These are phyloP conservation scores for Chelonoidis abingdonii DNA, from an alignment of 2,113 vertebrate genomes.

Conservation along the genomic window DNA sequence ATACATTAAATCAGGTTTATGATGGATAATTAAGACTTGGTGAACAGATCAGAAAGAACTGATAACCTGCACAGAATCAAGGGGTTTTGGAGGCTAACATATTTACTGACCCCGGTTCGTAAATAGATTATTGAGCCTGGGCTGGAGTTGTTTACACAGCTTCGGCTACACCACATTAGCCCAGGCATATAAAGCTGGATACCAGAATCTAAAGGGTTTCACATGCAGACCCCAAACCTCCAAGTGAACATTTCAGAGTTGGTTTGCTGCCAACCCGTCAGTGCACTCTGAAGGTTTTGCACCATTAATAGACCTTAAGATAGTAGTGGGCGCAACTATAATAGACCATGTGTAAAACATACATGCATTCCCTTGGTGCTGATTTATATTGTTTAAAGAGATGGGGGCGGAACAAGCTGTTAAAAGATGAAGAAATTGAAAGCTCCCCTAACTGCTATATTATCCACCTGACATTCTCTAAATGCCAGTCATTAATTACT, in stretches of 20 bases:
- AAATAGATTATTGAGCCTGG: not conserved
- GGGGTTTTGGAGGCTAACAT: not conserved
- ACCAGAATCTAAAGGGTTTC: conserved; percentile 9
- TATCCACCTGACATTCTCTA: conserved; percentile 49
- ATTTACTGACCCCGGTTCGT: not conserved
- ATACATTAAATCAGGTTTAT: not conserved
- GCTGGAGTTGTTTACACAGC: not conserved
- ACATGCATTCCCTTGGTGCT: conserved; percentile 26
- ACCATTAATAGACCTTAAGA: not conserved
- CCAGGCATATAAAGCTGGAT: not conserved
- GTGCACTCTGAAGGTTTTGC: not conserved
- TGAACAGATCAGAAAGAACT: not conserved
- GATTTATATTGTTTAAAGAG: conserved; percentile 49
- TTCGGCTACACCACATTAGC: not conserved
- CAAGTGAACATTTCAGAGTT: not conserved
- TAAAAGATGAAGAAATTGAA: conserved; percentile 59
- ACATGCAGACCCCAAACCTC: not conserved
- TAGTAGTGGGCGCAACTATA: not conserved
- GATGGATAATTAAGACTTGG: conserved; percentile 1
- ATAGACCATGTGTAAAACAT: not conserved
- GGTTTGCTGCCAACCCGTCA: conserved; percentile 2
- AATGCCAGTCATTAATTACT: conserved; percentile 60
- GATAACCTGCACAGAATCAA: not conserved
- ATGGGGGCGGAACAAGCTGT: conserved; percentile 8
- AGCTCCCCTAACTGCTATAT: conserved; percentile 45